A percentile compares a stretch with the other conserved stretches of the same genome.
phyloP scores from a whole-genome alignment of 53 echinoderm and acorn worm genomes.

The Echinometra lucunter region DNA sequence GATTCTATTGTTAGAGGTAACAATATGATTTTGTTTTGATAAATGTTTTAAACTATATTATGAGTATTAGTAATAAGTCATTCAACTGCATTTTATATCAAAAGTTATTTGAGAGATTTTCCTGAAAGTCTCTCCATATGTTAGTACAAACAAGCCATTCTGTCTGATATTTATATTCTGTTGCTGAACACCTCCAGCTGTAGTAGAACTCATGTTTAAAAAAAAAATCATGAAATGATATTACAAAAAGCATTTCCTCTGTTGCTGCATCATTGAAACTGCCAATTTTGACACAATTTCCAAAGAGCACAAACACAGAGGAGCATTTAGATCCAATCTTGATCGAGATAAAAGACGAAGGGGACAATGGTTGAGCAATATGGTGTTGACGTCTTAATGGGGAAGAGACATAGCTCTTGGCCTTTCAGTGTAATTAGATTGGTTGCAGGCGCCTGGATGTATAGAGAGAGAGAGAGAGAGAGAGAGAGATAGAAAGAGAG shows the following conservation, averaged over 20 bases:
- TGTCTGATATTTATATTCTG: not conserved
- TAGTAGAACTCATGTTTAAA: not conserved
- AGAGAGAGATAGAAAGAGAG: not conserved
- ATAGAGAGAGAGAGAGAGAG: not conserved
- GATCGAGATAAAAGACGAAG: not conserved
- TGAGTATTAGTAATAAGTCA: too few species aligned
- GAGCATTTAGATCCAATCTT: not conserved
- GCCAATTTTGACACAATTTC: slow-evolving; percentile 11
- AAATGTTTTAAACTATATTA: too few species aligned
- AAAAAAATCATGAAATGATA: not conserved
- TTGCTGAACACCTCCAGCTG: not conserved
- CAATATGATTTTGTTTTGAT: too few species aligned
- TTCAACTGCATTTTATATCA: too few species aligned
- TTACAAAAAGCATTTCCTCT: not conserved
- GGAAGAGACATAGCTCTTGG: not conserved
- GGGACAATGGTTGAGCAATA: not conserved
- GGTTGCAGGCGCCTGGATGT: not conserved
- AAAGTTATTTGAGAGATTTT: too few species aligned
- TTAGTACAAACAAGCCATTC: not conserved
- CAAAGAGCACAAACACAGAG: not conserved
- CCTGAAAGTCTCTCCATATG: too few species aligned
- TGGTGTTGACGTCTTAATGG: slow-evolving; percentile 6
- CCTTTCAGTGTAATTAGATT: slow-evolving; percentile 25
- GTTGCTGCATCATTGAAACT: not conserved
- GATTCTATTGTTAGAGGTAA: too few species aligned